Conservation (phyloP, 1,140 invertebrate genomes). For the Adoxophyes honmai region DNA sequence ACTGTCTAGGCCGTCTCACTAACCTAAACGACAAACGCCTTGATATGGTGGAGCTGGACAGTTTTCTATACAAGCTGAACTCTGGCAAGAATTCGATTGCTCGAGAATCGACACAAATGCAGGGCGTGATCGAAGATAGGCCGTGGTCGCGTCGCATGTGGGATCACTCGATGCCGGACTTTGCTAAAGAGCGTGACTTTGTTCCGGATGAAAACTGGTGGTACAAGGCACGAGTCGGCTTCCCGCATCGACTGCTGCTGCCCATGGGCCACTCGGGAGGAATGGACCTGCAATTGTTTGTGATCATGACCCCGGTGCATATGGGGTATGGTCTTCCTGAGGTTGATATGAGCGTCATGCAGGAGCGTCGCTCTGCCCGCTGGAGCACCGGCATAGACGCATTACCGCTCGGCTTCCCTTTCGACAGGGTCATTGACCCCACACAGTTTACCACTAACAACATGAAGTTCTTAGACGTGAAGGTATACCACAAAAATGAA, state of each 20-base stretch:
- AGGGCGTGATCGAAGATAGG: constrained; percentile 53
- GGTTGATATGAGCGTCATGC: constrained; percentile 59
- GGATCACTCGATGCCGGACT: constrained; percentile 24
- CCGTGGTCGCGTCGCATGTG: constrained; percentile 49
- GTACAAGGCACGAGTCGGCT: constrained; percentile 78
- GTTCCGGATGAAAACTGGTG: constrained; percentile 72
- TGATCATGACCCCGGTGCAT: constrained; percentile 73
- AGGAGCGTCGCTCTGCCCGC: constrained; percentile 71
- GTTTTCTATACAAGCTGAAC: constrained; percentile 80
- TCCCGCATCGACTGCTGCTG: constrained; percentile 80
- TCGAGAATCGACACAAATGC: constrained; percentile 60
- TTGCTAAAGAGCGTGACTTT: too few species aligned
- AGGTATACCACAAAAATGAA: constrained; percentile 78
- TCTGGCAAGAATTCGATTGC: constrained; percentile 81
- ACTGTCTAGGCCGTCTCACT: constrained; percentile 71
- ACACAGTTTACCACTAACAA: constrained; percentile 80
- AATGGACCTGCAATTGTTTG: constrained; percentile 78
- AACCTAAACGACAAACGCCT: constrained; percentile 79
- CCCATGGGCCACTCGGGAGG: constrained; percentile 80
- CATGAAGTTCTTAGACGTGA: constrained; percentile 81
- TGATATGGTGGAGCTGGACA: constrained; percentile 82
- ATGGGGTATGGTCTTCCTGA: constrained; percentile 17
- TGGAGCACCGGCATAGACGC: constrained; percentile 76
- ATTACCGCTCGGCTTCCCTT: constrained; percentile 82
- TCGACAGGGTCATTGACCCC: constrained; percentile 81